Percentiles rank a stretch among this genome's conserved stretches.
phyloP scores from a whole-genome alignment of 1,140 invertebrate genomes.

The Drosophila miranda region DNA sequence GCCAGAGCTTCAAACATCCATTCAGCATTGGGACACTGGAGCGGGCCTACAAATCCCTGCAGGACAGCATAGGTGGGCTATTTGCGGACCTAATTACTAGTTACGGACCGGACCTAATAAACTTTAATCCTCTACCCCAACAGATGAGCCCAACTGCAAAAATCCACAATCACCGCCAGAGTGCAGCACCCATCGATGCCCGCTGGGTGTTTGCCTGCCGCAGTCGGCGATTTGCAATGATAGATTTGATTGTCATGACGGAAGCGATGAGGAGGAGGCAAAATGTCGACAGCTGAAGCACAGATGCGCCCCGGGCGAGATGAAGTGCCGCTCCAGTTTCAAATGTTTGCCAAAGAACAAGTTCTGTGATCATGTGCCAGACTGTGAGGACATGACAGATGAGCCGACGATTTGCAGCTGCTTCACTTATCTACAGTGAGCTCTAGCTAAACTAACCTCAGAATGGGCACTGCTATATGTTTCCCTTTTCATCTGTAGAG shows the following conservation, averaged over 20 bases:
- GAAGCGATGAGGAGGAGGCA: conserved; percentile 85
- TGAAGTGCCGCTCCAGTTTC: conserved; percentile 86
- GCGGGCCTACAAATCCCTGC: conserved; percentile 54
- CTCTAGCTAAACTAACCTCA: background rate
- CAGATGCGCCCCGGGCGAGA: conserved; percentile 82
- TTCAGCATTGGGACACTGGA: conserved; percentile 64
- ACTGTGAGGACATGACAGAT: conserved; percentile 89
- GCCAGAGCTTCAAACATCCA: conserved; percentile 66
- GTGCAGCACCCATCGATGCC: conserved; percentile 85
- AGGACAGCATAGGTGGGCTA: conserved; percentile 59
- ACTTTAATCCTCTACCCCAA: background rate
- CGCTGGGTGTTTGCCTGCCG: conserved; percentile 87
- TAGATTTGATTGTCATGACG: conserved; percentile 87
- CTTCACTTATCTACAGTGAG: conserved; percentile 85
- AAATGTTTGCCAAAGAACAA: conserved; percentile 87
- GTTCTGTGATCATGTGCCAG: conserved; percentile 86
- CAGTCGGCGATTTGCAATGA: conserved; percentile 87
- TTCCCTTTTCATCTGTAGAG: conserved; percentile 47
- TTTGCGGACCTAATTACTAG: background rate
- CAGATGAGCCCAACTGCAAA: conserved; percentile 59
- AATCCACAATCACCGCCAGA: conserved; percentile 38
- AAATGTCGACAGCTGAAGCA: conserved; percentile 82
- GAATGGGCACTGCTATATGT: background rate
- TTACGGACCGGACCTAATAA: background rate
- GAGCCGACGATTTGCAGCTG: conserved; percentile 88